Evolutionary conservation across 2,797 vertebrate species (phyloP), one percentile per base, ranked within the genome.

Genomic region (Pterois miles): DNA sequence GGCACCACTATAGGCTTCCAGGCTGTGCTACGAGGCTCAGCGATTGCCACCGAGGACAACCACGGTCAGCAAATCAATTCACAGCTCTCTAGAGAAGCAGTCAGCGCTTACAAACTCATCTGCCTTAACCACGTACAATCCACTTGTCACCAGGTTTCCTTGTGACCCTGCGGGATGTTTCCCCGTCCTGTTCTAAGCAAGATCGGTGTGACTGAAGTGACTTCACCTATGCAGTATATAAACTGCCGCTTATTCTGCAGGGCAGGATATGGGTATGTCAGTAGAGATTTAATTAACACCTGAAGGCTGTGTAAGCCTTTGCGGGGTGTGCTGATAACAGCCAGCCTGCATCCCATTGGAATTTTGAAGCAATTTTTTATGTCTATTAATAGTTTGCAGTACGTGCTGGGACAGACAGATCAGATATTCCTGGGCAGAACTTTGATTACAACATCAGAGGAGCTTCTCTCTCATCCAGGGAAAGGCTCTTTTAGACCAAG

Each of bases 61-160:
- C 76, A 71, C 36, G 76, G 90, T 90, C 82, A 90, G 87, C 82
- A 92, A 95, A 94, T 95, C 90, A 93, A 93, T 95, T 92, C 83
- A 89, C 79, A 79, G 73, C 78, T 81, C 89, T 85, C 78, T 60
- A 56, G 81, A 91, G 91, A 86, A 85, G 80, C 65, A 81, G 71
- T 71, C 83, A 65, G 65, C 12, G 22, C 85, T 89, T 90, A 86
- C 80, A 89, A 91, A 93, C 88, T 70, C 78, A 85, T 92, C 89
- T 85, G 78, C 85, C 82, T 82, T 87, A 78, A 91, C 83, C 81
- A 33, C 38, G 33, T 75, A 73, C 27, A 50, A 78, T 86, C 87
- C 83, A 82, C 75, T 81, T 86, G 88, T 91, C 89, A 75, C 87
- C 31, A 18, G 5, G 69, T 82, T 84, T 82, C 53, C 63, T 81